Percentiles rank a stretch among this genome's conserved stretches.
phyloP scores from a whole-genome alignment of 2,113 vertebrate species.

The Acrocephalus kingi region DNA sequence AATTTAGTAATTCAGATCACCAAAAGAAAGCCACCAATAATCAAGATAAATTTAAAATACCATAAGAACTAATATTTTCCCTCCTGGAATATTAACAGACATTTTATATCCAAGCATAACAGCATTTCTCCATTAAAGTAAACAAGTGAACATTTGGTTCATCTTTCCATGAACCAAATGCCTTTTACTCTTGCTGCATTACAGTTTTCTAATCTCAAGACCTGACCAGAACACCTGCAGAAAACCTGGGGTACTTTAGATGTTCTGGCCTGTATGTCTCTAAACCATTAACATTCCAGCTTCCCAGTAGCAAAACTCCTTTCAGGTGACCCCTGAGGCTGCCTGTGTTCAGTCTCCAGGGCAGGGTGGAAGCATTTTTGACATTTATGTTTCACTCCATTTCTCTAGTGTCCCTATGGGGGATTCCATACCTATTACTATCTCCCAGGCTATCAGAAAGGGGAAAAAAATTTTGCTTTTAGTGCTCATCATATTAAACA shows the following conservation, averaged over 20 bases:
- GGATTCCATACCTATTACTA: not conserved
- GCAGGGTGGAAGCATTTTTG: not conserved
- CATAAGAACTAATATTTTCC: not conserved
- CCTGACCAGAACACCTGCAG: not conserved
- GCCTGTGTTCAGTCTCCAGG: not conserved
- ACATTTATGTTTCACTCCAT: not conserved
- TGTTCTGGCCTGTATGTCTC: not conserved
- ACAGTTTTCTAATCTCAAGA: not conserved
- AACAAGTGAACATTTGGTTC: not conserved
- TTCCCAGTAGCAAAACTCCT: not conserved
- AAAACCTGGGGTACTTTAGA: not conserved
- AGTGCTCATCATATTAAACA: not conserved
- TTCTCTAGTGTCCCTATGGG: not conserved
- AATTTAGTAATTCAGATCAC: not conserved
- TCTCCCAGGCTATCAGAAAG: not conserved
- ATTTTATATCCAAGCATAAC: not conserved
- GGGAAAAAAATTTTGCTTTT: not conserved
- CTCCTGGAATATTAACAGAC: not conserved
- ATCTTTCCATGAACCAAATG: not conserved
- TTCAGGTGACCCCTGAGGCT: not conserved
- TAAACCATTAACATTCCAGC: not conserved
- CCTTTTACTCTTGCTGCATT: not conserved
- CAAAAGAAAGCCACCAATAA: not conserved
- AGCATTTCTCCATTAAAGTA: not conserved
- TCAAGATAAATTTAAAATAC: not conserved